phyloP scores from a whole-genome alignment of 2,113 vertebrate genomes.

The Psilopsiagon aymara region DNA sequence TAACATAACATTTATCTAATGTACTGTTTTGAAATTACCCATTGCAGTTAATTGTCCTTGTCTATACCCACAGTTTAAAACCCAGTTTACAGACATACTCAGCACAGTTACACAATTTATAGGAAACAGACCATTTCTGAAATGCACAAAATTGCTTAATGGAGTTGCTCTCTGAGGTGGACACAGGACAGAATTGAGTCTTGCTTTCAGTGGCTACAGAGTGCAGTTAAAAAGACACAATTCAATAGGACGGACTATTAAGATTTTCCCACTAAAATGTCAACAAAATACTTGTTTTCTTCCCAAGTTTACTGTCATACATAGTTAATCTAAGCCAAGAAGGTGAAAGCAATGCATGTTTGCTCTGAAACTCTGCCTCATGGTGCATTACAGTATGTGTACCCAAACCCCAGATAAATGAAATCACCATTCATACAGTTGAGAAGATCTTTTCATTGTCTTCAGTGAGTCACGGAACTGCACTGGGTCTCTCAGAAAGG shows the following conservation, averaged over 20 bases:
- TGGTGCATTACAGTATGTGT: not conserved
- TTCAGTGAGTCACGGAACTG: not conserved
- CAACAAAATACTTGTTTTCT: not conserved
- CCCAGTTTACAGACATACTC: not conserved
- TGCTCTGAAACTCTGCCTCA: fast-evolving
- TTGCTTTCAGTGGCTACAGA: not conserved
- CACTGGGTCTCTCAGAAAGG: not conserved
- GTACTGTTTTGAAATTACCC: constrained; percentile 15
- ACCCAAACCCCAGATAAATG: not conserved
- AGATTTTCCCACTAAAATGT: not conserved
- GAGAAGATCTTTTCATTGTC: not conserved
- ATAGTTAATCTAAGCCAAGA: not conserved
- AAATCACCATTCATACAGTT: not conserved
- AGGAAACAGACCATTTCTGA: constrained; percentile 39
- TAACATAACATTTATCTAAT: not conserved
- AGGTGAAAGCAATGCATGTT: not conserved
- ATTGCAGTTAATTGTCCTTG: constrained; percentile 38
- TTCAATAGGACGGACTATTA: not conserved
- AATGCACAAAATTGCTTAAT: constrained; percentile 56
- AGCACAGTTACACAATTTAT: constrained; percentile 26
- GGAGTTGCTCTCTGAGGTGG: constrained; percentile 52
- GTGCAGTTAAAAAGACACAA: not conserved
- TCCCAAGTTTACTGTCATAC: not conserved
- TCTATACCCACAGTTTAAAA: not conserved
- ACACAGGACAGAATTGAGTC: not conserved